Percentiles rank a stretch among this genome's conserved stretches.
Conservation (phyloP, 2,888 invertebrate species). For the Pseudococcus viburni region DNA sequence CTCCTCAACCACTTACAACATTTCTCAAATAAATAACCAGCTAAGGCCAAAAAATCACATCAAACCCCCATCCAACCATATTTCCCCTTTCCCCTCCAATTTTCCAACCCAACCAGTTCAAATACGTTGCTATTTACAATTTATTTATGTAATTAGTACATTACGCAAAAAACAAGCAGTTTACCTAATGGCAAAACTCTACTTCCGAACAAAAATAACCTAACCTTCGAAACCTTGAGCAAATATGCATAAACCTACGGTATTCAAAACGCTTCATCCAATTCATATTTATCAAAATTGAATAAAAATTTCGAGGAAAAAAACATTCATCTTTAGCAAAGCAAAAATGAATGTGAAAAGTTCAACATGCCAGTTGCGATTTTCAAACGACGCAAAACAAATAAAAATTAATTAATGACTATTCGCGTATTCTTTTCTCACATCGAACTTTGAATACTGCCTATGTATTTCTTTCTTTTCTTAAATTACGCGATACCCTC, state of each 20-base stretch:
- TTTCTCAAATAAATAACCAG: no score
- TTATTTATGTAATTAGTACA: slow-evolving; percentile 14
- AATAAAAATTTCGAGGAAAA: neutral
- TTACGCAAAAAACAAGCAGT: slow-evolving; percentile 14
- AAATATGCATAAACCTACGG: neutral
- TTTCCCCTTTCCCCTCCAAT: neutral
- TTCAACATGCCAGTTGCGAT: neutral
- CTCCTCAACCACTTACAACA: no score
- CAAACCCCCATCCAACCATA: neutral
- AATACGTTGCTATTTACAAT: neutral
- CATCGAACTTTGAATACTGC: neutral
- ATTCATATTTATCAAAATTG: neutral
- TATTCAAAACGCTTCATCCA: neutral
- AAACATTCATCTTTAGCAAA: neutral
- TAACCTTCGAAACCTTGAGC: slow-evolving; percentile 35
- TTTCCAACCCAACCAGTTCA: neutral
- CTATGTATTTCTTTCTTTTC: neutral
- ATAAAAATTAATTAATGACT: slow-evolving; percentile 11
- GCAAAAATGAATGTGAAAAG: neutral
- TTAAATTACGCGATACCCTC: neutral
- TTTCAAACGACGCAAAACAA: slow-evolving; percentile 1
- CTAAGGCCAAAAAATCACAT: neutral
- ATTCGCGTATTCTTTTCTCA: neutral
- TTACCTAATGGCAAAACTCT: neutral
- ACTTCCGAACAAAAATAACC: slow-evolving; percentile 22